A percentile compares a stretch with the other conserved stretches of the same genome.
These are phyloP conservation scores for Anomalospiza imberbis DNA, from an alignment of 2,797 vertebrate species.

Conservation along the genomic window DNA sequence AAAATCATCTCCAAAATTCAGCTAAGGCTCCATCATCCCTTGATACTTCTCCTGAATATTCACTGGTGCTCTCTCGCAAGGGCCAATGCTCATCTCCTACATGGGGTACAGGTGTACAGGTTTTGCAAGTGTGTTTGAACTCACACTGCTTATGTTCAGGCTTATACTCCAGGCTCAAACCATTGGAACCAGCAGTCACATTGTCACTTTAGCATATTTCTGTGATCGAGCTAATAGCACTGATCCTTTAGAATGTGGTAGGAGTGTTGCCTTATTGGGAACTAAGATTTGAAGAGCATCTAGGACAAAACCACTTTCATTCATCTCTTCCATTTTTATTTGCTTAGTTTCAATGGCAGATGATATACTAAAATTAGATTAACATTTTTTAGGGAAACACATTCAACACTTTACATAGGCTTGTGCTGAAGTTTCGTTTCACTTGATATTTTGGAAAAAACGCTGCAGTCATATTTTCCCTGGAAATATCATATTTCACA, in stretches of 20 bases:
- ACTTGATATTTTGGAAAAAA: neutral
- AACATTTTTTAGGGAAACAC: accelerated
- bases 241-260: accelerated
- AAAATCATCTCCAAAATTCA: neutral
- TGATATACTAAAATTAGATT: neutral
- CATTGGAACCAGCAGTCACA: neutral
- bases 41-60: neutral
- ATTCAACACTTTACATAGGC: neutral
- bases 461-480: neutral
- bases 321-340: neutral
- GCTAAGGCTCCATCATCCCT: neutral
- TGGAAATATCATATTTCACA: neutral
- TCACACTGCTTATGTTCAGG: neutral
- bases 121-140: neutral
- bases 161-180: neutral
- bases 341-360: neutral
- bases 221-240: neutral
- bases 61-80: neutral
- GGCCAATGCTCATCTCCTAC: neutral
- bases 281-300: neutral
- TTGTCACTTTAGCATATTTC: neutral
- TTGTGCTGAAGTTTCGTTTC: neutral
- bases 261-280: neutral
- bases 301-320: neutral
- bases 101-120: accelerated